Percentiles rank a stretch among this genome's conserved stretches.
Evolutionary conservation across 2,888 invertebrate species (phyloP).

Genomic region (Epinotia bilunana): DNA sequence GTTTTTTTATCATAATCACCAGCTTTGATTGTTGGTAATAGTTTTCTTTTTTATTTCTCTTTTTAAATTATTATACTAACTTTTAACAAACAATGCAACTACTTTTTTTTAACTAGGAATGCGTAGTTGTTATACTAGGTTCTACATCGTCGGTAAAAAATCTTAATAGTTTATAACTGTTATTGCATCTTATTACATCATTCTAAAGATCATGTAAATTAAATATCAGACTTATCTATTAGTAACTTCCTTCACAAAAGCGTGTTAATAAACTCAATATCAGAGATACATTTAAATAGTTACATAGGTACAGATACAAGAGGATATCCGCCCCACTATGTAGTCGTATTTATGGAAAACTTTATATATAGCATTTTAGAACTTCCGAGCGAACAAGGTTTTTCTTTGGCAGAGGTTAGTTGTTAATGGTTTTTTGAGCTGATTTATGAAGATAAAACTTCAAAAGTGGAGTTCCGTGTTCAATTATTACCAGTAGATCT

Average conservation of each 20-base stretch:
- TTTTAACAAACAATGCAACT: neutral
- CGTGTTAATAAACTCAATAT: neutral
- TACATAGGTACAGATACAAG: neutral
- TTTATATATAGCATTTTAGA: neutral
- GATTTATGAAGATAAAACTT: neutral
- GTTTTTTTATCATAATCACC: neutral
- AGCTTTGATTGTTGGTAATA: neutral
- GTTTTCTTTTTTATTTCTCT: neutral
- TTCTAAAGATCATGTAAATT: neutral
- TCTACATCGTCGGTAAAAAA: neutral
- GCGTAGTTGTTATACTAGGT: neutral
- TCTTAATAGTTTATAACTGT: neutral
- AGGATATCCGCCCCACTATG: conserved; percentile 12
- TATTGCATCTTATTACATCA: neutral
- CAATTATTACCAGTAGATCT: neutral
- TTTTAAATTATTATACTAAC: neutral
- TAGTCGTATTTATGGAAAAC: neutral
- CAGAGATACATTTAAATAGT: neutral
- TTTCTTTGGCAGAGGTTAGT: neutral
- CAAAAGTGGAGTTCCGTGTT: neutral
- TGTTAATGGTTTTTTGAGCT: neutral
- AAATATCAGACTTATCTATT: no score
- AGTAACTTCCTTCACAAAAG: neutral
- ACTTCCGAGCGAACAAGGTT: neutral
- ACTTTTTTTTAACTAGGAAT: no score